Evolutionary conservation across 2,113 vertebrate species (phyloP), one percentile per base, ranked within the genome.

Genomic region (Myotis yumanensis): DNA sequence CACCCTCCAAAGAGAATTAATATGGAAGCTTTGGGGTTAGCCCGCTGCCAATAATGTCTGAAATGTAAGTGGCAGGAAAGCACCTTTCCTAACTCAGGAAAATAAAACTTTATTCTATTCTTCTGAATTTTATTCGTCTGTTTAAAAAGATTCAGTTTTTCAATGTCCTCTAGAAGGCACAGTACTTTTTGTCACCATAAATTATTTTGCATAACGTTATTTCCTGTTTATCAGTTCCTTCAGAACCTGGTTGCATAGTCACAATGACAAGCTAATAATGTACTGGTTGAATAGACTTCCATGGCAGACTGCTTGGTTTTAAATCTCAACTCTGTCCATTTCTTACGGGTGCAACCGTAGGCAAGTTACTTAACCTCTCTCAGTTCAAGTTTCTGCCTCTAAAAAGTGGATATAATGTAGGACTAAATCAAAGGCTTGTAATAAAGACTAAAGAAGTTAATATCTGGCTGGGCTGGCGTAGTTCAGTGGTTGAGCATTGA

Each of bases 201-300:
- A 43, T 85, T 96, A 37, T 89, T 57, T 85, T 93, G 81, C 54
- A 59, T 54, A 64, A 91, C 76, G n/a, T 48, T 48, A 86, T 83
- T 95, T 92, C 32, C 59, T 96, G 15, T 68, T 91, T 85, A 71
- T 32, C 12, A 37, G 22, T 84, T 79, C n/a, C 40, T 85, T 81
- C 35, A 46, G 66, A 59, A 66, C 28, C 85, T 35, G 81, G 20
- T 51, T 40, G 28, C 40, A 37, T 18, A 68, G 82, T 73, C 64
- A 90, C 48, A 87, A 30, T 77, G 69, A 79, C 9, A 90, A 84
- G n/a, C 23, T 72, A 84, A 93, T 76, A 90, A 86, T 20, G 12
- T 66, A 25, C 52, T 51, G 43, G 5, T n/a, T 93, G 35, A 81
- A 40, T 14, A 9, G 77, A 80, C 32, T 66, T 62, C 40, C n/a